These are phyloP conservation scores for Boloria euphrosyne DNA, from an alignment of 2,888 invertebrate genomes.

Conservation along the genomic window DNA sequence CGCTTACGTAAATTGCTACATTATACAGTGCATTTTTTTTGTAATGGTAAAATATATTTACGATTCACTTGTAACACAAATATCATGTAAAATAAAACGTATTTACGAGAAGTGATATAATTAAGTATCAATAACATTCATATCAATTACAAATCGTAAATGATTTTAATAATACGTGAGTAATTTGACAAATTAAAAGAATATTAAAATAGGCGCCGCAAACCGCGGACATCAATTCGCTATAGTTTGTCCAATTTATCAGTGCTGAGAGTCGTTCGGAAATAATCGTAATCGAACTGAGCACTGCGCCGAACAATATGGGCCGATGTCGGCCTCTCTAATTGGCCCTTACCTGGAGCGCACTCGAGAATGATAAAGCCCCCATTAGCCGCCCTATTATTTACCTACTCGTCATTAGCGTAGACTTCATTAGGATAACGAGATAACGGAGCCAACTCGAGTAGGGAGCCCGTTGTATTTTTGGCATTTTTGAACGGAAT, in stretches of 20 bases:
- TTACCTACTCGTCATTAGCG: constrained; percentile 83
- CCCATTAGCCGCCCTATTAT: constrained; percentile 83
- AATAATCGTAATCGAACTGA: constrained; percentile 81
- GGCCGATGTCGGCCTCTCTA: constrained; percentile 80
- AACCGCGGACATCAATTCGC: constrained; percentile 75
- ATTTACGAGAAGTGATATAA: constrained; percentile 19
- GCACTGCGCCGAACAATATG: constrained; percentile 79
- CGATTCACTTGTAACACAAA: too few species aligned
- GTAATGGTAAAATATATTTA: not conserved
- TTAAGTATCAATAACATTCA: constrained; percentile 27
- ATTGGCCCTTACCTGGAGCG: constrained; percentile 83
- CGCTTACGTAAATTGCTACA: constrained; percentile 18
- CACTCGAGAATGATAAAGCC: constrained; percentile 83
- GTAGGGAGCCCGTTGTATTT: constrained; percentile 61
- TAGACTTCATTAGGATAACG: constrained; percentile 83
- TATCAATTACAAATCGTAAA: constrained; percentile 40
- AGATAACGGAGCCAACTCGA: constrained; percentile 78
- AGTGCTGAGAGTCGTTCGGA: constrained; percentile 75
- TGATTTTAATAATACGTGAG: constrained; percentile 44
- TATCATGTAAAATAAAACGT: constrained; percentile 8
- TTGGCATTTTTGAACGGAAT: constrained; percentile 71
- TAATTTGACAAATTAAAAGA: constrained; percentile 65
- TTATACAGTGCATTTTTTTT: not conserved
- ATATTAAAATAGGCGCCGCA: constrained; percentile 69
- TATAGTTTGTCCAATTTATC: constrained; percentile 82